Evolutionary conservation across 1,140 invertebrate species (phyloP), one percentile per base, ranked within the genome.

Genomic region (Anthonomus grandis): DNA sequence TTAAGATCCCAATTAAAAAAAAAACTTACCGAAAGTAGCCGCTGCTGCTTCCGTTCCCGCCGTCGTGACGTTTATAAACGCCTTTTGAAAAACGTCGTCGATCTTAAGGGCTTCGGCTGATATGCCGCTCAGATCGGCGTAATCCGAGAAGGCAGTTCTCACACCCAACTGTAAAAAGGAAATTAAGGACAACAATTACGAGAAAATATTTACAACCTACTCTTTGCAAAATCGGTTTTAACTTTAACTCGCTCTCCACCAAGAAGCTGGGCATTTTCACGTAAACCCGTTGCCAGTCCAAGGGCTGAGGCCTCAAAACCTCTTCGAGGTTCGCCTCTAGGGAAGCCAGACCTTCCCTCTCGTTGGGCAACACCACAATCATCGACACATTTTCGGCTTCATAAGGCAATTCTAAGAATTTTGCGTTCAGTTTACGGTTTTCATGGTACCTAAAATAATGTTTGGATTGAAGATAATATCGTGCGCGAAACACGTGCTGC

Each of bases 21-120:
- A 39, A 45, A 38, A 70, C 68, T 68, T 66, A 78, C 78, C 79
- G 57, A 63, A 72, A 65, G 85, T 83, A 13, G 80, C 79, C 39
- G 80, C 83, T 50, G 83, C 81, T 45, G 85, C 85, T 74, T 83
- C 83, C 2, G 79, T 82, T 13, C 86, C 86, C 69, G 82, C 73
- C 73, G 87, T 85, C 60, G 83, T 80, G 3, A 88, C 80, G 62
- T 86, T 80, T 46, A 89, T 79, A 59, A 80, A 82, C 8, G 80
- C 75, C 68, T 87, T 86, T 65, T 87, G 86, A 6, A 65, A 73
- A 0, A 65, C 64, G 13, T 68, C 59, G 17, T 52, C 54, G 10
- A 67, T 50, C 27, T 49, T 51, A 50, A 60, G 23, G 58, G 46
- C 18, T 46, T 46, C 25, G 42, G 56, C 36, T 31, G 73, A 56